Percentiles rank a stretch among this genome's conserved stretches.
These are phyloP conservation scores for Tribolium madens DNA, from an alignment of 1,140 invertebrate species.

Conservation along the genomic window DNA sequence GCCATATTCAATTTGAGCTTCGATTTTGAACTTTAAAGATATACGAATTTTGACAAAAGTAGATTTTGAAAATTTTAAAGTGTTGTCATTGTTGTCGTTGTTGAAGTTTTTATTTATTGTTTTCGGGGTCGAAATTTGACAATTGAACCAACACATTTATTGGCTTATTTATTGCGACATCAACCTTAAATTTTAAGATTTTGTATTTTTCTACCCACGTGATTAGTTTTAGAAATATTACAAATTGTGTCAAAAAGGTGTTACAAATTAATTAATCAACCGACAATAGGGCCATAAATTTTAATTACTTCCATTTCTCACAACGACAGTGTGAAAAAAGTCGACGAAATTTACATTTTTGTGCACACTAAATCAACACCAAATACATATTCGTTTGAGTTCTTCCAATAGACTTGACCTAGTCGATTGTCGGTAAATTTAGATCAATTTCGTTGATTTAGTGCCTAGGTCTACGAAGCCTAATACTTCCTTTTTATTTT, in stretches of 20 bases:
- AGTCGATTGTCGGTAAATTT: not conserved
- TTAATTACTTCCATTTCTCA: not conserved
- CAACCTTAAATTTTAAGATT: slow-evolving; percentile 43
- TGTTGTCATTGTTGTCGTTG: slow-evolving; percentile 38
- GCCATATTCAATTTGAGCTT: not conserved
- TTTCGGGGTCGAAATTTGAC: not conserved
- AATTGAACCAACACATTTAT: not conserved
- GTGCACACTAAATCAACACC: slow-evolving; percentile 37
- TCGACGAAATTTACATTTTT: slow-evolving; percentile 7
- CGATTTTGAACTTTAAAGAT: slow-evolving; percentile 16
- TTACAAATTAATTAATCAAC: not conserved
- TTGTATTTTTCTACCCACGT: slow-evolving; percentile 43
- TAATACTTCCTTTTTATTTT: slow-evolving; percentile 22
- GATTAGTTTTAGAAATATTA: slow-evolving; percentile 31
- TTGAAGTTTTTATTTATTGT: slow-evolving; percentile 10
- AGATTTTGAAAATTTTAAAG: slow-evolving; percentile 30
- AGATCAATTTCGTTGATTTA: slow-evolving; percentile 18
- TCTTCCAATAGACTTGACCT: slow-evolving; percentile 16
- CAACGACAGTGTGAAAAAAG: slow-evolving; percentile 10
- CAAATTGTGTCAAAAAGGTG: not conserved
- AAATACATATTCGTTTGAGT: slow-evolving; percentile 24
- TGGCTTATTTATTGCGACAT: slow-evolving; percentile 33
- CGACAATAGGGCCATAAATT: not conserved
- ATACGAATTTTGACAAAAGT: slow-evolving; percentile 11
- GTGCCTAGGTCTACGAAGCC: slow-evolving; percentile 17